Conservation (phyloP, 2,888 invertebrate species). For the Stenotaenia linearis region DNA sequence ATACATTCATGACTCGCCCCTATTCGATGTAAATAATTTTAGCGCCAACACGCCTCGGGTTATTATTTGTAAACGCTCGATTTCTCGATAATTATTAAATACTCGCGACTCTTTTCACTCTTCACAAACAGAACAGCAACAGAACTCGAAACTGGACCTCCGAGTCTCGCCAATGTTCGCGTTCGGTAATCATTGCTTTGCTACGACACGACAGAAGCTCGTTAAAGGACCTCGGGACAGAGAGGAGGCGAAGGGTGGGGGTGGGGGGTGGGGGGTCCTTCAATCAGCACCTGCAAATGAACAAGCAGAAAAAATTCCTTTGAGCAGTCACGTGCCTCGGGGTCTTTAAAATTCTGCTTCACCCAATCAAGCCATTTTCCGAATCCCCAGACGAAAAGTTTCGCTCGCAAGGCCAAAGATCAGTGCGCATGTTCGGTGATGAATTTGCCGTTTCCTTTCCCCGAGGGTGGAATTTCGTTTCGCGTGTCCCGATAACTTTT, state of each 20-base stretch:
- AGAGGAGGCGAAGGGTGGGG: neutral
- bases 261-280: neutral
- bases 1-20: neutral
- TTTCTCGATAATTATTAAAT: neutral
- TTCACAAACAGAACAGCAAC: too few species aligned
- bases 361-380: neutral
- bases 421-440: conserved; percentile 4
- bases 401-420: neutral
- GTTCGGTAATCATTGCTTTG: neutral
- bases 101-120: neutral
- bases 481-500: conserved; percentile 2
- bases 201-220: neutral
- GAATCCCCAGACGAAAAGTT: neutral
- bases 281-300: conserved; percentile 16
- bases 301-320: neutral
- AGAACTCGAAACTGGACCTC: neutral
- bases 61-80: neutral
- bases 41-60: neutral
- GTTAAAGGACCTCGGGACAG: neutral
- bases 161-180: neutral
- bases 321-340: neutral
- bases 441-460: conserved; percentile 1
- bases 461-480: conserved; percentile 1
- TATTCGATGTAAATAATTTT: neutral
- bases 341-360: neutral